Base-by-base conservation (phyloP, 2,113 vertebrate genomes). In the Heloderma charlesbogerti region DNA sequence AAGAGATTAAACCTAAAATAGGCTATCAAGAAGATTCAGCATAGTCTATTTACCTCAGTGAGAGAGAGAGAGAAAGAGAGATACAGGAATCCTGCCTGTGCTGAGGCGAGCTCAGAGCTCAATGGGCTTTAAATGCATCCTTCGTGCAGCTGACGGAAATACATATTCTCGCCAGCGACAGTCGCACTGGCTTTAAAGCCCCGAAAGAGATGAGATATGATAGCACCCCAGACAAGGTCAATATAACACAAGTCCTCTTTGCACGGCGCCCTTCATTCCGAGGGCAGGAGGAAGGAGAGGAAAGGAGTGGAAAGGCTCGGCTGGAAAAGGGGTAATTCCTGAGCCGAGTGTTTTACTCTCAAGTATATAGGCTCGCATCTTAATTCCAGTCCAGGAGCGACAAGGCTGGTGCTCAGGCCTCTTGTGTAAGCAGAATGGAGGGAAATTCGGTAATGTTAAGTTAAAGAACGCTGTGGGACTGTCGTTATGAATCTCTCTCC, bases 1-100 rank as follows among this genome's bases (percentile, higher is more conserved):
- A 60, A 60, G 74, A 69, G 72, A 67, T 85, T 74, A 31, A 82
- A 43, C 34, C 51, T 74, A 54, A 81, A 86, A 71, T 18, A 79
- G 80, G 82, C 31, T 75, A 40, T 86, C 27, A 67, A 79, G 79
- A 63, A 54, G 63, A 80, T 87, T 78, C 82, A n/a, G 31, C n/a
- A 74, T 57, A 29, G 86, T 67, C 72, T 60, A 40, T 89, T 91
- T 86, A 34, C 66, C 29, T 3, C 13, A 85, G 10, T 37, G 72
- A 75, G 12, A 78, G 60, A 34, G 54, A 80, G 34, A 57, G 40
- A 7, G 66, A 74, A 7, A 60, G 37, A 29, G 45, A 84, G 25
- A 88, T 1, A 63, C 43, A 91, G 84, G 45, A 90, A 88, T 40
- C 67, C 79, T 54, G 5, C 1, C 0, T 48, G 66, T 2, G 9